A percentile compares a stretch with the other conserved stretches of the same genome.
phyloP scores from a whole-genome alignment of 2,888 invertebrate species.

The Tipula vernalis region DNA sequence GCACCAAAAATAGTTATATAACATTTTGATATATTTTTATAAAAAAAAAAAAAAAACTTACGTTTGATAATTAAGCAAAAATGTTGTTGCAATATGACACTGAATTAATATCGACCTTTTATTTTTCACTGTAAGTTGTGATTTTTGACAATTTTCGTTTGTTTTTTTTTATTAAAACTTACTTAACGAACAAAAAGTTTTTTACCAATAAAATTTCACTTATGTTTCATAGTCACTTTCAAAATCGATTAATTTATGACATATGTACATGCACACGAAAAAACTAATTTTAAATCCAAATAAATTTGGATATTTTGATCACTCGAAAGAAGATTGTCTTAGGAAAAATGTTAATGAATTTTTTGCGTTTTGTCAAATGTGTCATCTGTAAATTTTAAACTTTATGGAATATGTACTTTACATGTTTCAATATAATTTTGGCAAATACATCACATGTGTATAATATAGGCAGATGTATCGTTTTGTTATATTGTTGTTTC shows the following conservation, averaged over 20 bases:
- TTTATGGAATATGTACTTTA: background rate
- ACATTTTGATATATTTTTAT: background rate
- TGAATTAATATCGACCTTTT: background rate
- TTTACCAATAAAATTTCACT: background rate
- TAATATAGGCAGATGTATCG: background rate
- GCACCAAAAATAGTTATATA: background rate
- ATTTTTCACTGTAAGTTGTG: background rate
- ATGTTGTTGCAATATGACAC: background rate
- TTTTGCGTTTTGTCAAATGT: background rate
- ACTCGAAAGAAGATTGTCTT: background rate
- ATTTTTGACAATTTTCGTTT: background rate
- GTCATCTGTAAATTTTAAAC: background rate
- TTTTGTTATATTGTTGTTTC: background rate
- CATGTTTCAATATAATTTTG: background rate
- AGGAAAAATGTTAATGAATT: background rate
- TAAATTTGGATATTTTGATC: background rate
- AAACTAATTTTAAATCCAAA: background rate
- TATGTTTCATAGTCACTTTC: background rate
- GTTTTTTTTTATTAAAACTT: background rate
- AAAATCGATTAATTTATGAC: background rate
- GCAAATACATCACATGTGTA: background rate
- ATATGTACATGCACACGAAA: background rate
- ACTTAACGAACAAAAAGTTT: background rate
- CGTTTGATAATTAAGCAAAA: background rate
- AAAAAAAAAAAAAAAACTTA: background rate